Percentiles rank a stretch among this genome's conserved stretches.
Conservation (phyloP, 2,888 invertebrate species). For the Melipona bicolor region DNA sequence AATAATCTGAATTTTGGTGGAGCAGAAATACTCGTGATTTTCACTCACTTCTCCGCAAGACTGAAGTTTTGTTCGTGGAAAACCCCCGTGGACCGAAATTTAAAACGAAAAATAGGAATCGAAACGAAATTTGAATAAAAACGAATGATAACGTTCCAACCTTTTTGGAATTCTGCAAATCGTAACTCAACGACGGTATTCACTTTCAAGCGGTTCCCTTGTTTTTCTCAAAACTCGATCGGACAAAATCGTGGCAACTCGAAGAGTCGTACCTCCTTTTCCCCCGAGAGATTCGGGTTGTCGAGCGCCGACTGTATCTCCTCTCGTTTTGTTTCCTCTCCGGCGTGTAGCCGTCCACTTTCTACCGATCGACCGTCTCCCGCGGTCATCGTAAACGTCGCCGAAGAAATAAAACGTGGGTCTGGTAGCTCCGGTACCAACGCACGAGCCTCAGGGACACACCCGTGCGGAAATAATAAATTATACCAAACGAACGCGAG, state of each 20-base stretch:
- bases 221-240: not conserved
- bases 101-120: too few species aligned
- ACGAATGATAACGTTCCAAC: too few species aligned
- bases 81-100: too few species aligned
- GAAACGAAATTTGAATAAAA: too few species aligned
- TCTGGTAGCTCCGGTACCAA: conserved; percentile 15
- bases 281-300: not conserved
- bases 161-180: too few species aligned
- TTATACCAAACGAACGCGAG: conserved; percentile 36
- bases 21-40: too few species aligned
- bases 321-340: conserved; percentile 10
- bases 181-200: not conserved
- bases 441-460: not conserved
- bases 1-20: too few species aligned
- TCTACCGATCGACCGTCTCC: conserved; percentile 55
- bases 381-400: conserved; percentile 63
- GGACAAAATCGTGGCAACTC: not conserved
- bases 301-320: not conserved
- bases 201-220: too few species aligned
- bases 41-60: too few species aligned
- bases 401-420: conserved; percentile 44
- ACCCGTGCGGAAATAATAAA: conserved; percentile 61
- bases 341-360: conserved; percentile 21
- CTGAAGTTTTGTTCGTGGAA: too few species aligned
- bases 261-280: not conserved